phyloP scores from a whole-genome alignment of 2,888 invertebrate genomes.

The Neoascia interrupta region DNA sequence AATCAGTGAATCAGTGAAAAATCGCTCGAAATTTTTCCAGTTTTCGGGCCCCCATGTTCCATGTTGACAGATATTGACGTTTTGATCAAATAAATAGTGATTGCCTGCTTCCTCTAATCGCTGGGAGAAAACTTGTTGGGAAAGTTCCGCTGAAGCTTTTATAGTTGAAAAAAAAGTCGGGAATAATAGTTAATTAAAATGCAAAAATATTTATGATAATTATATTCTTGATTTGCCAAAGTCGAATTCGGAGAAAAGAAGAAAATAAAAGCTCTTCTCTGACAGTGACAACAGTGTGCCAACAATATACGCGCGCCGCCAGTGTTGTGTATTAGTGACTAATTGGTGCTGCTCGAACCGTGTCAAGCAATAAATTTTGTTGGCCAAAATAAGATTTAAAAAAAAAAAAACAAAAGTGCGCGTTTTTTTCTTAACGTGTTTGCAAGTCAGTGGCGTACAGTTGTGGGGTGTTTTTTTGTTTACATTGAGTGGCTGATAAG shows the following conservation, averaged over 20 bases:
- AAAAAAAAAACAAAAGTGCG: neutral
- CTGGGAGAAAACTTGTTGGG: conserved; percentile 38
- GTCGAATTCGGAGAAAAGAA: neutral
- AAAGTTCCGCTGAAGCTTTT: conserved; percentile 14
- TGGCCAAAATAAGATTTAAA: too few relatives aligned
- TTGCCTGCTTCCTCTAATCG: neutral
- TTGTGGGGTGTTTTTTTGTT: conserved; percentile 4
- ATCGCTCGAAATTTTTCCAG: too few relatives aligned
- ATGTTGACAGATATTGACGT: too few relatives aligned
- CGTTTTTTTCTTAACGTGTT: neutral
- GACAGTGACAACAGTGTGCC: conserved; percentile 26
- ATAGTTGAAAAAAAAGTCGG: too few relatives aligned
- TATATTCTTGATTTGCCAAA: conserved; percentile 11
- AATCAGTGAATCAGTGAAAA: conserved; percentile 60
- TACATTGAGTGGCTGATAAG: conserved; percentile 13
- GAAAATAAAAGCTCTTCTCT: conserved; percentile 26
- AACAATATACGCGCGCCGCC: too few relatives aligned
- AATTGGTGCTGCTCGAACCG: conserved; percentile 22
- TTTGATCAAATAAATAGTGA: too few relatives aligned
- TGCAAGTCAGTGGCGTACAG: neutral
- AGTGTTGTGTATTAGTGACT: conserved; percentile 36
- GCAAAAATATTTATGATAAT: too few relatives aligned
- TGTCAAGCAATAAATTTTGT: conserved; percentile 15
- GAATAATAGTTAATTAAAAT: conserved; percentile 30
- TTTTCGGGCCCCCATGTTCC: too few relatives aligned